Evolutionary conservation across 2,888 invertebrate genomes (phyloP).

Genomic region (Petrolisthes manimaculis): DNA sequence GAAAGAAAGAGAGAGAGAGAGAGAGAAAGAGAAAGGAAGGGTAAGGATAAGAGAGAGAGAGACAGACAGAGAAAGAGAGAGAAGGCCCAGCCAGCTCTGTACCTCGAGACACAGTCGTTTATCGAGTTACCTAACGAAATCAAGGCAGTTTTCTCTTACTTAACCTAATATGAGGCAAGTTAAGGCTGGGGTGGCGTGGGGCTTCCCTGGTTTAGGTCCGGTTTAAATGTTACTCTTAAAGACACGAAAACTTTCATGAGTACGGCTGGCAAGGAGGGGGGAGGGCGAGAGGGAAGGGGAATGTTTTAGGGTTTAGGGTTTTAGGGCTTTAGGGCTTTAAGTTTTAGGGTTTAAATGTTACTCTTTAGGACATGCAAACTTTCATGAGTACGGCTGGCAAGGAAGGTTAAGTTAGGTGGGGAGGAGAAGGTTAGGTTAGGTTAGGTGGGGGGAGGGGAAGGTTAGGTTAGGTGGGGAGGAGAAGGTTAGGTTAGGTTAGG

Average conservation of each 20-base stretch:
- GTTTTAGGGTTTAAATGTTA: conserved; percentile 1
- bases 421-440: too few relatives aligned
- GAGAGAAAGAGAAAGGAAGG: neutral
- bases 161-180: conserved; percentile 12
- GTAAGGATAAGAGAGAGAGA: neutral
- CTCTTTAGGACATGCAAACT: neutral
- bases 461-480: too few relatives aligned
- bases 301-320: neutral
- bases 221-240: neutral
- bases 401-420: neutral
- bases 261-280: neutral
- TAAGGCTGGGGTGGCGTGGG: neutral
- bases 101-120: neutral
- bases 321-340: too few relatives aligned
- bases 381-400: neutral
- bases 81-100: neutral
- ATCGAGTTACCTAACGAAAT: conserved; percentile 18
- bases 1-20: neutral
- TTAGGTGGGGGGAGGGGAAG: too few relatives aligned
- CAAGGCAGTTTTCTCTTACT: conserved; percentile 12
- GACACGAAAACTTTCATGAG: neutral
- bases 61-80: neutral
- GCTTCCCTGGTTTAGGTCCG: neutral
- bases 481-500: too few relatives aligned
- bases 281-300: neutral